phyloP scores from a whole-genome alignment of 2,113 vertebrate genomes.

The Sinocyclocheilus maitianheensis region DNA sequence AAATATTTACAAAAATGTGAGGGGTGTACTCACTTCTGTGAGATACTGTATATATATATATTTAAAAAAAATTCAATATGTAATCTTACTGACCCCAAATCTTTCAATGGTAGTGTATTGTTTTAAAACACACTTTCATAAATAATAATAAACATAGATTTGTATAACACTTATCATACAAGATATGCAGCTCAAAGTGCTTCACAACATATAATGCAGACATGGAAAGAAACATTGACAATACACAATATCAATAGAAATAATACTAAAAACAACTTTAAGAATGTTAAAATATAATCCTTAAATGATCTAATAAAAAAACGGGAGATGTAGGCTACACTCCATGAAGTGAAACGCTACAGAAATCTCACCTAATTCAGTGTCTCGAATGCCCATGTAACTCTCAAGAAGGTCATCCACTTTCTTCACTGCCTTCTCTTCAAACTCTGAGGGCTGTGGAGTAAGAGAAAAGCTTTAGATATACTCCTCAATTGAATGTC shows the following conservation, averaged over 20 bases:
- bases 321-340: background rate
- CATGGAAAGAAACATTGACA: too few species aligned
- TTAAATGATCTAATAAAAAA: background rate
- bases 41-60: too few species aligned
- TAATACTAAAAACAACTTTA: background rate
- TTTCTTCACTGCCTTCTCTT: conserved; percentile 90
- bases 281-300: background rate
- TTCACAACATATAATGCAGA: background rate
- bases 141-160: too few species aligned
- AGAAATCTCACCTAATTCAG: conserved; percentile 85
- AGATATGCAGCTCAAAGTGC: background rate
- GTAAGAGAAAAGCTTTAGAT: background rate
- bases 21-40: too few species aligned
- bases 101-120: background rate
- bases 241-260: background rate
- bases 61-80: too few species aligned
- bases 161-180: background rate
- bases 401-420: conserved; percentile 93
- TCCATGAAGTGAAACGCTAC: background rate
- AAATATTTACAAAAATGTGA: too few species aligned
- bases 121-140: background rate
- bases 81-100: background rate
- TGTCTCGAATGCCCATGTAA: conserved; percentile 98
- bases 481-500: background rate
- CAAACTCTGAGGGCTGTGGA: conserved; percentile 85